Conservation (phyloP, 2,888 invertebrate species). For the Rhamnusium bicolor region DNA sequence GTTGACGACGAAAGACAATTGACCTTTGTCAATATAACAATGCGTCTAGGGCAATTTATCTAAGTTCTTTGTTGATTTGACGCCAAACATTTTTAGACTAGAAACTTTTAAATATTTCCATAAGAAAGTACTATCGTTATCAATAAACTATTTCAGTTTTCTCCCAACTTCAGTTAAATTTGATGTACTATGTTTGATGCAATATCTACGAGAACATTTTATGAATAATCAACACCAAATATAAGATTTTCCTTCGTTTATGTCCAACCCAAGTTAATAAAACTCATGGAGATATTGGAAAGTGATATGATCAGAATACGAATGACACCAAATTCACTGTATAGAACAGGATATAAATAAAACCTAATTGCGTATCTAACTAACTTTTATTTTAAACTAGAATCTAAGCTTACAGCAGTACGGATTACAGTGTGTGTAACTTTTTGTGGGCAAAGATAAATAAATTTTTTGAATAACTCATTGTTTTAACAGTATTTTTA, state of each 20-base stretch:
- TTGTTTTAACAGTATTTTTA: background rate
- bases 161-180: no score
- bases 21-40: no score
- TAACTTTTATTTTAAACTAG: background rate
- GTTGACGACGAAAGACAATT: no score
- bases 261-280: conserved; percentile 20
- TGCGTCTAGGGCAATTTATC: no score
- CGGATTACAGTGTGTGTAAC: no score
- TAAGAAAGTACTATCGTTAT: no score
- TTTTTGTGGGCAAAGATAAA: background rate
- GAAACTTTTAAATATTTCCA: no score
- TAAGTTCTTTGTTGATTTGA: no score
- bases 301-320: conserved; percentile 24
- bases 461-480: background rate
- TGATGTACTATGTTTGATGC: no score
- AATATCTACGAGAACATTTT: background rate
- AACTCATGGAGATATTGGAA: conserved; percentile 11
- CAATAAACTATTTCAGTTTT: no score
- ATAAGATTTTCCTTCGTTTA: conserved; percentile 25
- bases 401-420: background rate
- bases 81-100: no score
- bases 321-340: conserved; percentile 9
- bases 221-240: conserved; percentile 27
- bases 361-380: background rate
- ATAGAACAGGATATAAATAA: conserved; percentile 3